These are phyloP conservation scores for Diabrotica undecimpunctata DNA, from an alignment of 1,140 invertebrate species.

Conservation along the genomic window DNA sequence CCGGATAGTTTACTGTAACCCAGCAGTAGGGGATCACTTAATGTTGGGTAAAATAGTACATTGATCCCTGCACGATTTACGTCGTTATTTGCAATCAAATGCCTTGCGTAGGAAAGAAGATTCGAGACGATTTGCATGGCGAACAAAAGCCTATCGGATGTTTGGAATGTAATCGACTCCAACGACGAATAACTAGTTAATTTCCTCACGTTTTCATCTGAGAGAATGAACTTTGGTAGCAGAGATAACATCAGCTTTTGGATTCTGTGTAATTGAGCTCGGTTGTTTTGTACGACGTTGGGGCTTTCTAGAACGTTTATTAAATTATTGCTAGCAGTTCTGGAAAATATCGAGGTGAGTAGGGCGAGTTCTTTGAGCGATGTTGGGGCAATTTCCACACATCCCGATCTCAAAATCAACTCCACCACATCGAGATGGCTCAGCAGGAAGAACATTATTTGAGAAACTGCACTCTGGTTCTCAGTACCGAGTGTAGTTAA, in stretches of 20 bases:
- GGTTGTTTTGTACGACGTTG: slow-evolving; percentile 54
- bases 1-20: slow-evolving; percentile 28
- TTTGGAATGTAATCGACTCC: slow-evolving; percentile 35
- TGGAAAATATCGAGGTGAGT: slow-evolving; percentile 59
- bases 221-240: slow-evolving; percentile 62
- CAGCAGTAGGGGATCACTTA: slow-evolving; percentile 41
- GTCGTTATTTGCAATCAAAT: slow-evolving; percentile 53
- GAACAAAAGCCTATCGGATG: slow-evolving; percentile 38
- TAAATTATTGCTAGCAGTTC: slow-evolving; percentile 60
- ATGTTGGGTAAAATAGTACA: slow-evolving; percentile 48
- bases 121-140: slow-evolving; percentile 63
- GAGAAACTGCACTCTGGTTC: slow-evolving; percentile 74
- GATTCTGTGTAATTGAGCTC: slow-evolving; percentile 57
- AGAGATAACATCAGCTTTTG: slow-evolving; percentile 69
- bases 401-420: slow-evolving; percentile 66
- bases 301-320: slow-evolving; percentile 45
- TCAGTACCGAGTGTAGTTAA: slow-evolving; percentile 76
- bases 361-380: slow-evolving; percentile 53
- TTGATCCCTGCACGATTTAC: slow-evolving; percentile 52
- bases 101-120: slow-evolving; percentile 64
- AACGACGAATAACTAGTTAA: slow-evolving; percentile 17
- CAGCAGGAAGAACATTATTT: slow-evolving; percentile 75
- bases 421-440: slow-evolving; percentile 78
- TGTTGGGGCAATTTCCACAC: slow-evolving; percentile 58
- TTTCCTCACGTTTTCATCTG: slow-evolving; percentile 39